A percentile compares a stretch with the other conserved stretches of the same genome.
These are phyloP conservation scores for Scartelaos histophorus DNA, from an alignment of 2,113 vertebrate species.

Conservation along the genomic window DNA sequence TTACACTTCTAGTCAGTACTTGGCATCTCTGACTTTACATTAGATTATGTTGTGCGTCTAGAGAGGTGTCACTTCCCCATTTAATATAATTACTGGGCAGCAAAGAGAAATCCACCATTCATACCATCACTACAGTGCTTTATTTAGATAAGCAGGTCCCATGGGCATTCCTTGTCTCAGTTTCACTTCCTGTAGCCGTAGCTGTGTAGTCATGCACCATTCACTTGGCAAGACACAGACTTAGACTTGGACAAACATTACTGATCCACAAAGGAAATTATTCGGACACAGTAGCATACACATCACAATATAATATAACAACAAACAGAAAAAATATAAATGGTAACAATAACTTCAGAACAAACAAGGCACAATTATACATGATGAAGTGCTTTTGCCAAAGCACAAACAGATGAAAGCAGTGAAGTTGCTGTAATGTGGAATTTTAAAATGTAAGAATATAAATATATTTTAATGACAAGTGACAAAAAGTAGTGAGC, in stretches of 20 bases:
- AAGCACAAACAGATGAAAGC: neutral
- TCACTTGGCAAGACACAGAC: neutral
- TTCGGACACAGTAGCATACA: no score
- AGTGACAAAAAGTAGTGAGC: no score
- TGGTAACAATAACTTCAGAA: no score
- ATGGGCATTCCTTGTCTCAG: neutral
- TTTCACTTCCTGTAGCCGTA: slow-evolving; percentile 6
- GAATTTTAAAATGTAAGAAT: no score
- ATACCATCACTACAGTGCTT: slow-evolving; percentile 12
- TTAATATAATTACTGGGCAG: neutral
- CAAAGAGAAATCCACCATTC: slow-evolving; percentile 1
- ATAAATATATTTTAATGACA: no score
- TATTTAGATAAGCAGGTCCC: slow-evolving; percentile 8
- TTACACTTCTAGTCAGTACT: neutral
- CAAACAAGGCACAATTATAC: no score
- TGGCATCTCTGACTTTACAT: neutral
- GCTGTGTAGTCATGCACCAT: slow-evolving; percentile 1
- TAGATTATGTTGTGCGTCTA: slow-evolving; percentile 8
- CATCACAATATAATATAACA: no score
- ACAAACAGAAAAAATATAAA: no score
- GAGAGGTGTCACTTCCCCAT: slow-evolving; percentile 5
- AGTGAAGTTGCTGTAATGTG: neutral
- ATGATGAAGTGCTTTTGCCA: neutral
- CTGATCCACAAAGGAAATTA: no score
- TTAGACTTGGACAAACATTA: no score